phyloP scores from a whole-genome alignment of 2,797 vertebrate species.

The Tamandua tetradactyla region DNA sequence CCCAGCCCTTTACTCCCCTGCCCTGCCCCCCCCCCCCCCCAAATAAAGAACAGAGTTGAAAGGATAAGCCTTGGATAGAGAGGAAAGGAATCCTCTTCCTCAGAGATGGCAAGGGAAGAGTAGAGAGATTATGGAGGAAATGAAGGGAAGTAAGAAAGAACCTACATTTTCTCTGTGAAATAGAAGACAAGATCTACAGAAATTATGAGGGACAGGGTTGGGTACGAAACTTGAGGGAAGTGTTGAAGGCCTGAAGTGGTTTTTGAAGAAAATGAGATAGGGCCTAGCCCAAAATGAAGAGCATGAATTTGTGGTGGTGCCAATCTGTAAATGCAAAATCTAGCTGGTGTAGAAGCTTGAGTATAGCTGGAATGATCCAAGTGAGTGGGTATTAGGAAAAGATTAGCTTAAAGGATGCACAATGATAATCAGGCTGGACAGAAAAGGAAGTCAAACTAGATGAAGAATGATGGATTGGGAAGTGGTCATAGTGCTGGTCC shows the following conservation, averaged over 20 bases:
- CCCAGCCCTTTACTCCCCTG: too few species aligned
- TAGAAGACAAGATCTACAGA: not conserved
- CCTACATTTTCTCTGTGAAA: not conserved
- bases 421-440: not conserved
- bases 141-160: not conserved
- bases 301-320: not conserved
- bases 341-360: not conserved
- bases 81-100: not conserved
- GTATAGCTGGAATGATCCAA: slow-evolving; percentile 25
- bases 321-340: not conserved
- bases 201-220: not conserved
- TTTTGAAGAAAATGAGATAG: slow-evolving; percentile 30
- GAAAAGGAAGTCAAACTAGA: slow-evolving; percentile 14
- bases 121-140: not conserved
- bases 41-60: slow-evolving; percentile 28
- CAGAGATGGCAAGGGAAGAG: not conserved
- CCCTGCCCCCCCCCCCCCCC: too few species aligned
- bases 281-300: not conserved
- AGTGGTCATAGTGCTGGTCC: not conserved
- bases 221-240: not conserved
- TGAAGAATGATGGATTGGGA: not conserved
- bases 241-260: slow-evolving; percentile 9
- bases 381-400: not conserved
- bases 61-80: not conserved
- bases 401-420: not conserved